Percentiles rank a stretch among this genome's conserved stretches.
Conservation (phyloP, 2,113 vertebrate species). For the Riparia riparia region DNA sequence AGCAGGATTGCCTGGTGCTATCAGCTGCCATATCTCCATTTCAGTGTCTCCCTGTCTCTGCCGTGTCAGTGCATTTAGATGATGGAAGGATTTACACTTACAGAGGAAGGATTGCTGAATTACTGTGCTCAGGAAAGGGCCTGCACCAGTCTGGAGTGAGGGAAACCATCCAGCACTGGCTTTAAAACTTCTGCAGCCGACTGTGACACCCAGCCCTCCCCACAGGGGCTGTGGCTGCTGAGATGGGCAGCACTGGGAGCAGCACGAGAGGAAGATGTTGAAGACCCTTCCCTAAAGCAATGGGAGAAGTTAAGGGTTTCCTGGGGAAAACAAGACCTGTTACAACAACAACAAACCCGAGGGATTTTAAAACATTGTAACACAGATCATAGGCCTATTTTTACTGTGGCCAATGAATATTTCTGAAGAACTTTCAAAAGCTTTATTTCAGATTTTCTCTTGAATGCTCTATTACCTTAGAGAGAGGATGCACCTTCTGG, state of each 20-base stretch:
- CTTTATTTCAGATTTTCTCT: neutral
- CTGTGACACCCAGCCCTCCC: neutral
- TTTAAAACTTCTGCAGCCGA: neutral
- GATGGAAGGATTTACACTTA: neutral
- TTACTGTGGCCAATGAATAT: neutral
- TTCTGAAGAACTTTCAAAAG: neutral
- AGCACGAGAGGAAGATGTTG: neutral
- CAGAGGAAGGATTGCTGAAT: neutral
- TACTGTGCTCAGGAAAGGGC: neutral
- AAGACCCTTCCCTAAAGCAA: neutral
- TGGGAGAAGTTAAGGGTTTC: neutral
- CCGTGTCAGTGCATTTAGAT: neutral
- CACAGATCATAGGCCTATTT: neutral
- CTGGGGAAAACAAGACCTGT: neutral
- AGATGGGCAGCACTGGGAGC: neutral
- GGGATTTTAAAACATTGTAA: neutral
- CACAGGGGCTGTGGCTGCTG: neutral
- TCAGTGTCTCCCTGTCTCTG: neutral
- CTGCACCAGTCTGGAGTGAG: neutral
- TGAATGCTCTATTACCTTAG: neutral
- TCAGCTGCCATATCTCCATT: neutral
- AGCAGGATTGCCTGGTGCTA: neutral
- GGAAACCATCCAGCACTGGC: neutral
- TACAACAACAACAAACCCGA: neutral
- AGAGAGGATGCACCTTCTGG: neutral